Conservation (phyloP, 2,797 vertebrate genomes). For the Xerus rutilus region DNA sequence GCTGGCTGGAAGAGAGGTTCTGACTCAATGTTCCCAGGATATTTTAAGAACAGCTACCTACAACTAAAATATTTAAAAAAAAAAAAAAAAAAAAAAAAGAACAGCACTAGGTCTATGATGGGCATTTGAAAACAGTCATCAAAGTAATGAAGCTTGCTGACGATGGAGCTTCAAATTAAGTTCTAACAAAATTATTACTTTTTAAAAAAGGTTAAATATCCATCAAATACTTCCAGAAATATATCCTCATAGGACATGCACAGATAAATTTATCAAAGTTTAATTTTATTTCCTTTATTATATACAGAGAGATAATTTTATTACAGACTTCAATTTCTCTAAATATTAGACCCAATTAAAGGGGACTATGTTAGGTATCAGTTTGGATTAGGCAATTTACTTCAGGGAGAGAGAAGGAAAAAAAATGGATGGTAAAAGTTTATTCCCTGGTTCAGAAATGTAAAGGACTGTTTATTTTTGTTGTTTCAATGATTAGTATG, state of each 20-base stretch:
- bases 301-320: neutral
- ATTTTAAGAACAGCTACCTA: neutral
- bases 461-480: neutral
- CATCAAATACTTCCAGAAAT: neutral
- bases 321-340: constrained; percentile 18
- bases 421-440: neutral
- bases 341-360: constrained; percentile 7
- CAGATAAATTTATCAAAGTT: neutral
- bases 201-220: constrained; percentile 37
- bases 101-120: neutral
- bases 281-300: constrained; percentile 57
- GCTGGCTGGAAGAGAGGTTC: neutral
- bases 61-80: too few species aligned
- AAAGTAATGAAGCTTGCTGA: neutral
- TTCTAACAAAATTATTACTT: neutral
- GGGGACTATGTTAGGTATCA: neutral
- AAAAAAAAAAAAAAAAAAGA: too few species aligned
- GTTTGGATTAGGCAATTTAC: neutral
- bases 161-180: neutral
- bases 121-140: neutral
- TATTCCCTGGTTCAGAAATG: constrained; percentile 21
- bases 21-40: neutral
- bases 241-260: neutral
- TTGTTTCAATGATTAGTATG: neutral
- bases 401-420: neutral